Evolutionary conservation across 2,113 vertebrate species (phyloP).

Genomic region (Edolisoma coerulescens): DNA sequence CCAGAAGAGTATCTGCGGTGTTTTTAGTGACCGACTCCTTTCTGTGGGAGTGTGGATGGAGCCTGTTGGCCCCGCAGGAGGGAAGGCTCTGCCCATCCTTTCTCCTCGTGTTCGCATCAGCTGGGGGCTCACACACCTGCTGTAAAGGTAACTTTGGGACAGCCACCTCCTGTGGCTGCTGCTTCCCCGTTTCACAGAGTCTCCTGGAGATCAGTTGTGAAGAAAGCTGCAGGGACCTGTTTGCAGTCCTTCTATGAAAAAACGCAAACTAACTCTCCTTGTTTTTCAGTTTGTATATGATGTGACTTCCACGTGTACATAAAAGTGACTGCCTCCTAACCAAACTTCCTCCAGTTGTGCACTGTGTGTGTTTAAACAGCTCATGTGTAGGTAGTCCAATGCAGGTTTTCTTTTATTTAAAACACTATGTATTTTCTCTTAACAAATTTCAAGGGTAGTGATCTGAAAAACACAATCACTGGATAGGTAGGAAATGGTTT

Average conservation of each 20-base stretch:
- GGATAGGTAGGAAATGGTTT: constrained; percentile 63
- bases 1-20: not conserved
- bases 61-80: not conserved
- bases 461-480: constrained; percentile 69
- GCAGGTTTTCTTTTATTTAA: constrained; percentile 70
- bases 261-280: constrained; percentile 12
- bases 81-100: not conserved
- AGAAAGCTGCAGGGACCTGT: constrained; percentile 51
- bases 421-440: constrained; percentile 73
- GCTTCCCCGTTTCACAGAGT: not conserved
- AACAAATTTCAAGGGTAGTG: constrained; percentile 57
- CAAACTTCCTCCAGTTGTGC: constrained; percentile 85
- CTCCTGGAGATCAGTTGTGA: constrained; percentile 4
- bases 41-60: not conserved
- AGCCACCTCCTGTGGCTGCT: constrained; percentile 17
- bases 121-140: not conserved
- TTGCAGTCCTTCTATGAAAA: constrained; percentile 60
- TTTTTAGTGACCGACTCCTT: not conserved
- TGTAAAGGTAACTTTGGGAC: not conserved
- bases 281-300: constrained; percentile 68
- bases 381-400: constrained; percentile 72
- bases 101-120: not conserved
- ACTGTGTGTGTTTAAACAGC: constrained; percentile 80
- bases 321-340: constrained; percentile 72
- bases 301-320: constrained; percentile 79